Base-by-base conservation (phyloP, 2,113 vertebrate genomes). In the Spilogale gracilis region DNA sequence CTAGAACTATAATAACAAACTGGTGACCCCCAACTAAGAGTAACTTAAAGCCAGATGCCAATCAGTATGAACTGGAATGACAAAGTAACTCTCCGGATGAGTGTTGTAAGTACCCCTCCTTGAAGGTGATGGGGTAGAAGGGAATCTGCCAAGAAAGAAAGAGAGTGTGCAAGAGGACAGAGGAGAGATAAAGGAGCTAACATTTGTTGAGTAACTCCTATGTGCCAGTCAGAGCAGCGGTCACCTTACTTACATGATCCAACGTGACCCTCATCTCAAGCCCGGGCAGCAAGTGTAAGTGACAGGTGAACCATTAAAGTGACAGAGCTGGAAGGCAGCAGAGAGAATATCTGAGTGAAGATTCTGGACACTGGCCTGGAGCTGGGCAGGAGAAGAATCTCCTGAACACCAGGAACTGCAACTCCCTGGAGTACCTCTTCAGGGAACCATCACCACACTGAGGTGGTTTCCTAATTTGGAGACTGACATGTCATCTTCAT, bases 401-500 rank as follows among this genome's bases (percentile, higher is more conserved):
- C 67, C 50, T 14, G 11, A 45, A 69, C 3, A 48, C 38, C 25
- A 27, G n/a, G 7, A 58, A 5, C 3, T 65, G 50, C 54, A 32
- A 50, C 11, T 60, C 54, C 25, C 4, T 0, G 45, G 27, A 89
- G 69, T 6, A 0, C 54, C 69, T 71, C 73, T 56, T 38, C 45
- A 76, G 92, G 14, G 71, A 93, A 76, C 0, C 25, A 20, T 58
- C 60, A 48, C 17, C 9, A 3, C 38, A 20, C 52, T 7, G 20
- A 93, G 67, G 67, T 71, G 52, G 73, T 30, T 86, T 92, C 82
- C 84, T 97, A 25, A 91, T 92, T 97, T 97, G 61, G 92, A 95
- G 96, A 78, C 4, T 94, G 76, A 90, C 82, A 97, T 38, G 56
- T 38, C 89, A 79, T 74, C 52, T 95, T 90, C 90, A 89, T 83